These are phyloP conservation scores for Xenopus petersii DNA, from an alignment of 2,797 vertebrate species.

Conservation along the genomic window DNA sequence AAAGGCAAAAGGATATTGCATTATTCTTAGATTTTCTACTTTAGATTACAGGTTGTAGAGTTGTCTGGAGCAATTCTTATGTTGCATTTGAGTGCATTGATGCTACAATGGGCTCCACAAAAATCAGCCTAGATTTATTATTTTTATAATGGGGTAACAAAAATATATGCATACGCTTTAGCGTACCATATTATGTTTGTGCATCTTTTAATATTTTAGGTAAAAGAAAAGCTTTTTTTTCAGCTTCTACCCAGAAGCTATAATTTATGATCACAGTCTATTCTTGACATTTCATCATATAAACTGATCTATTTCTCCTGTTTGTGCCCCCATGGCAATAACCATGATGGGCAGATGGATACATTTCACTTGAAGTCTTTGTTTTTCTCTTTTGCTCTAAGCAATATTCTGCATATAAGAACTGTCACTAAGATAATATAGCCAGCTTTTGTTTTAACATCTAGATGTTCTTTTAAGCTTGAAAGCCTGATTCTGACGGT, in stretches of 20 bases:
- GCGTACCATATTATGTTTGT: neutral
- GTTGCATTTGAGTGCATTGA: no score
- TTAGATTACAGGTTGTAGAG: no score
- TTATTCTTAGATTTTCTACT: no score
- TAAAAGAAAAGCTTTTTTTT: neutral
- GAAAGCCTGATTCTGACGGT: constrained; percentile 13
- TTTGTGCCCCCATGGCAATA: constrained; percentile 49
- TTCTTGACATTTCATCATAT: constrained; percentile 55
- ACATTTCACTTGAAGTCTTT: constrained; percentile 49
- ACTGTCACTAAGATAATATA: constrained; percentile 44
- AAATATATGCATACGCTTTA: neutral
- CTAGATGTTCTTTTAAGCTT: constrained; percentile 11
- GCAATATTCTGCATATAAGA: constrained; percentile 45
- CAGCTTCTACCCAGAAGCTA: constrained; percentile 24
- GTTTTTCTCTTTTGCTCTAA: constrained; percentile 36
- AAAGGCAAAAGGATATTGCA: no score
- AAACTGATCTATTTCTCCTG: constrained; percentile 55
- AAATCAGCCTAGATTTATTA: no score
- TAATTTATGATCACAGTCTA: constrained; percentile 45
- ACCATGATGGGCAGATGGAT: constrained; percentile 54
- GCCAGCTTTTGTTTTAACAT: constrained; percentile 21
- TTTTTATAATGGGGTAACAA: no score
- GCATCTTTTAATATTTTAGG: neutral
- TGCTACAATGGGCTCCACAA: no score
- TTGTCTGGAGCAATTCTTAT: no score